Evolutionary conservation across 2,797 vertebrate genomes (phyloP).

Genomic region (Coluber constrictor): DNA sequence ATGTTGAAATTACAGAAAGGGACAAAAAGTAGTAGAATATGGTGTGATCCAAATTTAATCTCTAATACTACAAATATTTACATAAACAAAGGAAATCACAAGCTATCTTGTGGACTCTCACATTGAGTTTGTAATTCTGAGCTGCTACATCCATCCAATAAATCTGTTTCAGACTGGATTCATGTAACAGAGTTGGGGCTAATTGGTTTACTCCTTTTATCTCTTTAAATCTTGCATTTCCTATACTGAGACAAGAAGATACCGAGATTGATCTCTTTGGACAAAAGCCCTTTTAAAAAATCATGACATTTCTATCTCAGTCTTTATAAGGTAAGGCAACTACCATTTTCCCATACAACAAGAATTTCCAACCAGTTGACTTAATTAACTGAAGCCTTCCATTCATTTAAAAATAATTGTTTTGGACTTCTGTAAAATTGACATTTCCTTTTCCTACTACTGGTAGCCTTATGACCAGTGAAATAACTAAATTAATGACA

Average conservation of each 20-base stretch:
- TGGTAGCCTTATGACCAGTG: background rate
- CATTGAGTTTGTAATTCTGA: background rate
- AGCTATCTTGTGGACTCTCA: background rate
- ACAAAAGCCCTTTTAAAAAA: background rate
- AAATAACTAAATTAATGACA: background rate
- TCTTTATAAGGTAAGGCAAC: background rate
- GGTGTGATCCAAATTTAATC: background rate
- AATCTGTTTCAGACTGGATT: background rate
- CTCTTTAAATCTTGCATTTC: background rate
- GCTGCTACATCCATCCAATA: background rate
- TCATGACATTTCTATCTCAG: background rate
- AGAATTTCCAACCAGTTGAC: background rate
- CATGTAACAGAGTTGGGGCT: background rate
- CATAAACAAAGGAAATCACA: background rate
- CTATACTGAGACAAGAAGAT: background rate
- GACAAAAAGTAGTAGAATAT: background rate
- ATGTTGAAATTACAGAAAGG: background rate
- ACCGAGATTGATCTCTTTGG: background rate
- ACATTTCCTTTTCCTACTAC: background rate
- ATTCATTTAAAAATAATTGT: background rate
- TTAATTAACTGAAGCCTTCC: background rate
- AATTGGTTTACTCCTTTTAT: background rate
- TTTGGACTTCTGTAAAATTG: background rate
- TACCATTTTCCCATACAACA: background rate
- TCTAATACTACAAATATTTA: slow-evolving; percentile 7